Evolutionary conservation across 1,140 invertebrate species (phyloP), one percentile per base, ranked within the genome.

Genomic region (Akabosia matsudoensis): DNA sequence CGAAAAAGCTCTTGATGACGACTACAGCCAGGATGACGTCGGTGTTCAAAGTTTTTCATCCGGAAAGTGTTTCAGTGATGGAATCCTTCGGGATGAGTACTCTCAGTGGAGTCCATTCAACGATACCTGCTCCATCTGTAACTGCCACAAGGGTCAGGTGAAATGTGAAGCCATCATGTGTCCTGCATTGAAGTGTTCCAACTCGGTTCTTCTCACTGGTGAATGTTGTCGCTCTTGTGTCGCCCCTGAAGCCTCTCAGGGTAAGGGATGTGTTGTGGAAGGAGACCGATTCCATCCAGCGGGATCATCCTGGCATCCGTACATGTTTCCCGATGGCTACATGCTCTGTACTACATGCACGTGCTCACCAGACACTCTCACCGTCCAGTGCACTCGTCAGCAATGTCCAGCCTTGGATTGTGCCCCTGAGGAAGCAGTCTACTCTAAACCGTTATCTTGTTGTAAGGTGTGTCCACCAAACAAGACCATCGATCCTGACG

Each of bases 251-350:
- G 87, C 83, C 83, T 86, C 28, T 26, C 33, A 37, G 51, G 37
- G 70, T 45, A 85, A 84, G 76, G 91, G 91, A 33, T 96, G 93
- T 83, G 89, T 89, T 16, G 85, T 95, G 52, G 92, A 91, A 24
- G 92, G 92, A 10, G 84, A 85, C 78, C 82, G 93, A 82, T 92
- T 90, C 81, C 92, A 95, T 82, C 83, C 88, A 0, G 89, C 91
- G 0, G 93, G 93, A 0, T 90, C 90, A 18, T 90, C 88, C 13
- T 96, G 94, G 92, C 92, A 96, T 87, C 94, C 94, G 0, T 96
- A 93, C 84, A 83, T 96, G 51, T 92, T 93, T 4, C 94, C 94
- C 1, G 91, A 88, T 74, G 94, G 94, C 30, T 96, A 95, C 83
- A 93, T 94, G 82, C 90, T 88, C 0, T 96, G 94, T 83, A 92